Evolutionary conservation across 1,140 invertebrate genomes (phyloP).

Genomic region (Trachelipus rathkii): DNA sequence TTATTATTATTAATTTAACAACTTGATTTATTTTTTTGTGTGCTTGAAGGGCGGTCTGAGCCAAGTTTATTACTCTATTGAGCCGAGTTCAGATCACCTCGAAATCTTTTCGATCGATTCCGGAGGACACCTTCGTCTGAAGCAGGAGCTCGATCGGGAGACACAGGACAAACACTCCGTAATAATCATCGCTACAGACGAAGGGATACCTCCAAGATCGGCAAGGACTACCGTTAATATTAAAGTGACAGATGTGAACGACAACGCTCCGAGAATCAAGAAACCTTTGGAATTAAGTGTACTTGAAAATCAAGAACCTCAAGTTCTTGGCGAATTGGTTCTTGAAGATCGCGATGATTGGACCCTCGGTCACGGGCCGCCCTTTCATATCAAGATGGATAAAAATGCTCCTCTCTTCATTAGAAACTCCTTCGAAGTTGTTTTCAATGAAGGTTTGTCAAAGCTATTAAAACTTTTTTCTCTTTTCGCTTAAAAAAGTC

Average conservation of each 20-base stretch:
- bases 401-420: neutral
- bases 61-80: constrained; percentile 72
- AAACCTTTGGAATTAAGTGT: constrained; percentile 1
- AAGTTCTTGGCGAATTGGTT: constrained; percentile 24
- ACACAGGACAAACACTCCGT: constrained; percentile 86
- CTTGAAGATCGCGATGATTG: constrained; percentile 42
- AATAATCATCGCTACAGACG: constrained; percentile 90
- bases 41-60: neutral
- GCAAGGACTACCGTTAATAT: constrained; percentile 86
- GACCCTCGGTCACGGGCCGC: constrained; percentile 37
- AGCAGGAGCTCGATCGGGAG: constrained; percentile 63
- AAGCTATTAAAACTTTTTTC: neutral
- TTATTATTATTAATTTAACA: too few species aligned
- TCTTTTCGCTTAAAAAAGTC: neutral
- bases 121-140: constrained; percentile 79
- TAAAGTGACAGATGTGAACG: constrained; percentile 84
- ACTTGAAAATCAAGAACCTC: constrained; percentile 31
- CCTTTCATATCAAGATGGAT: constrained; percentile 32
- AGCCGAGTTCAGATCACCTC: constrained; percentile 79
- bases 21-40: too few species aligned
- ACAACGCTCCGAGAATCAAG: constrained; percentile 66
- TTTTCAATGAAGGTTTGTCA: constrained; percentile 27
- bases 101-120: constrained; percentile 85
- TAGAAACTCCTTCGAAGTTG: constrained; percentile 26
- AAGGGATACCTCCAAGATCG: constrained; percentile 89